Evolutionary conservation across 2,888 invertebrate species (phyloP), one percentile per base, ranked within the genome.

Genomic region (Brenthis daphne): DNA sequence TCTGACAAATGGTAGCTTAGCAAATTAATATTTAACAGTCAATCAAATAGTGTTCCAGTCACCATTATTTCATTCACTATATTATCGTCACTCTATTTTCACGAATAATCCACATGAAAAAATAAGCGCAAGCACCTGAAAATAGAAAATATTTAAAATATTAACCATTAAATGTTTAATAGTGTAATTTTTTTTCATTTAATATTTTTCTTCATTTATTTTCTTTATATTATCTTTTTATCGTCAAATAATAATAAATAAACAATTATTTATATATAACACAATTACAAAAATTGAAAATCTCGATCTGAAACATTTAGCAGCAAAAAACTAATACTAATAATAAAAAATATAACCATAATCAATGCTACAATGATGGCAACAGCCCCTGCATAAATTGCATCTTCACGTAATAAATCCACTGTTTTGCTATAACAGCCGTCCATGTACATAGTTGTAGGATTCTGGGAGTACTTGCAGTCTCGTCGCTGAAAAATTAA

Each of bases 41-140:
- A 72, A 68, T 61, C 54, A 61, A 61, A 64, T 63, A 67, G 53
- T 50, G 61, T 53, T 70, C 65, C 11, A 64, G 65, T 74, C 72
- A 67, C 56, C 43, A 33, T 67, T 53, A 56, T n/a, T 50, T 53
- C 66, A 51, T 68, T 56, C 64, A 55, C 50, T 61, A 37, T n/a
- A 6, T 12, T 33, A 43, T 55, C 58, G 78, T 92, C 92, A 95
- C 93, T 96, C 95, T 84, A 98, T 97, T 94, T 97, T 95, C 84
- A 96, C 96, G 88, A 97, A 98, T 77, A 98, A 93, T 68, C 96
- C 95, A 85, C 97, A 97, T 3, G 98, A 96, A 83, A 98, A 96
- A 81, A 97, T 94, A 93, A 98, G 95, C 68, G 97, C 97, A 83
- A 98, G 94, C 76, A 98, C 93, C 97, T 98, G 94, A 72, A 95